Conservation (phyloP, 64 coral and sea anemone genomes). For the Montipora efflorescens region DNA sequence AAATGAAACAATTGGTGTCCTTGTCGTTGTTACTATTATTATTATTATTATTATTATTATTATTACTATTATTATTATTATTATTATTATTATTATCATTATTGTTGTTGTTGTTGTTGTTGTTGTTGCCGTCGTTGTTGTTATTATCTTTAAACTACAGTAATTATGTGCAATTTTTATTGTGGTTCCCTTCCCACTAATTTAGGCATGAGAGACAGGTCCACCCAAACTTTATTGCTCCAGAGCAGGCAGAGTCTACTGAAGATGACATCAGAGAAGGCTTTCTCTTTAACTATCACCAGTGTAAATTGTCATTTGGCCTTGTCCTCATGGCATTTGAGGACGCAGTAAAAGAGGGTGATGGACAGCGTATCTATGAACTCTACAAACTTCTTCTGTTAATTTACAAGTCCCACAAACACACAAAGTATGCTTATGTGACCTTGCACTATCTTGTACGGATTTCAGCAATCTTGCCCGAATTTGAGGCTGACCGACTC, state of each 20-base stretch:
- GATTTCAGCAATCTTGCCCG: slow-evolving; percentile 8
- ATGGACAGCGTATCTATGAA: slow-evolving; percentile 43
- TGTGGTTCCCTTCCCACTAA: too few relatives aligned
- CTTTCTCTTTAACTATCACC: slow-evolving; percentile 63
- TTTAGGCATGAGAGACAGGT: slow-evolving; percentile 29
- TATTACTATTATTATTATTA: too few relatives aligned
- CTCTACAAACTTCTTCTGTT: slow-evolving; percentile 40
- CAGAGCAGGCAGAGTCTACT: not conserved
- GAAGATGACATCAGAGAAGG: slow-evolving; percentile 9
- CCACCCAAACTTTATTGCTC: slow-evolving; percentile 40
- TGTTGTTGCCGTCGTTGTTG: too few relatives aligned
- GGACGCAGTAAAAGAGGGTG: slow-evolving; percentile 60
- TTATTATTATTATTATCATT: too few relatives aligned
- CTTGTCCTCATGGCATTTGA: slow-evolving; percentile 47
- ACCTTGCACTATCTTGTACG: not conserved
- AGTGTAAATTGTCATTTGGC: slow-evolving; percentile 36
- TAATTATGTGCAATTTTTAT: too few relatives aligned
- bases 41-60: too few relatives aligned
- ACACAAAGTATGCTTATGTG: slow-evolving; percentile 45
- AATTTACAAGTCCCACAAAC: slow-evolving; percentile 35
- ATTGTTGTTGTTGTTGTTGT: too few relatives aligned
- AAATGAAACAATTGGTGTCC: too few relatives aligned
- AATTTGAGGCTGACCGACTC: slow-evolving; percentile 17
- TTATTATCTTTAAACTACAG: too few relatives aligned
- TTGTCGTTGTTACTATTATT: too few relatives aligned